Evolutionary conservation across 2,113 vertebrate genomes (phyloP), one percentile per base, ranked within the genome.

Genomic region (Nipponia nippon): DNA sequence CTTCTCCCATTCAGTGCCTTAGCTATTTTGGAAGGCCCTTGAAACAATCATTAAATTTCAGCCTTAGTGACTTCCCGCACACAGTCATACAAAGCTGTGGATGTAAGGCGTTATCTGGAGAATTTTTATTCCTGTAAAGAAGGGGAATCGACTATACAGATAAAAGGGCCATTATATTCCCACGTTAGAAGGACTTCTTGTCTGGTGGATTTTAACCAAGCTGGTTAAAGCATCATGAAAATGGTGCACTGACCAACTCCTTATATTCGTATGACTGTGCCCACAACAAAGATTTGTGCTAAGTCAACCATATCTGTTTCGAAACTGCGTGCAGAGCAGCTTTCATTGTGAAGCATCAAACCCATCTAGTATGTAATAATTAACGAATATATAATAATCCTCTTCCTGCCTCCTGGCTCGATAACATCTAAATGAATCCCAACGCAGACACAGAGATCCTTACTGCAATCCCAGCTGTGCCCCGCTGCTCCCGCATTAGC

Each of bases 111-210:
- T 84, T 85, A 65, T 44, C 52, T 46, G 26, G 69, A 83, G 78
- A 46, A 94, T 62, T 96, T 90, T 94, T 83, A 80, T 89, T 95
- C 78, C 75, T 73, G 84, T 76, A 72, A 62, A 77, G 49, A 88
- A 94, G 58, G 62, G 53, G 75, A 95, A 95, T 76, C 66, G 81
- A 89, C 69, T 84, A 61, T 27, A 83, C 44, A 71, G 70, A 96
- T 88, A 58, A 94, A 96, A 95, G 90, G 38, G 58, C 62, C 85
- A 73, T 95, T 96, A 94, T 92, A 94, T 83, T 88, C 87, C 52
- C 66, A 83, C 76, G 93, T 93, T 90, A 97, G 95, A 95, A 88
- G 84, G 79, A 69, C 75, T 85, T 94, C 87, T 96, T 93, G 87
- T 94, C 76, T 89, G 63, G 72, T 89, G 42, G 55, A 78, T 93